Conservation (phyloP, 2,888 invertebrate species). For the Fissipunctia ypsillon region DNA sequence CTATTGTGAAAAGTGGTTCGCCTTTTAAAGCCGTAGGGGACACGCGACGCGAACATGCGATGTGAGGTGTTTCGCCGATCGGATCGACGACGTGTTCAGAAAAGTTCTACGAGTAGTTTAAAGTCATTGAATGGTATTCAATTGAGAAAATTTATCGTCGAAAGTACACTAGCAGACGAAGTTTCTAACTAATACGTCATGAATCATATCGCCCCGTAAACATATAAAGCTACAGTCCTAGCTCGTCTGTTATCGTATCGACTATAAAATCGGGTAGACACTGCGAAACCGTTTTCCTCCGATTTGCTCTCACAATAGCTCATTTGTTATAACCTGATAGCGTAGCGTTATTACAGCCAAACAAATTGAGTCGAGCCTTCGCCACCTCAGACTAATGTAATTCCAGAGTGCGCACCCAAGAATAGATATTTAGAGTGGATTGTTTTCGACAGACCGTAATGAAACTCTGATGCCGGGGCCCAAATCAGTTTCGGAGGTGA, state of each 20-base stretch:
- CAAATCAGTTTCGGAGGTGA: slow-evolving; percentile 90
- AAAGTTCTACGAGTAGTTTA: slow-evolving; percentile 64
- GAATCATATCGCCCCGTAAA: slow-evolving; percentile 56
- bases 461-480: slow-evolving; percentile 89
- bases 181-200: slow-evolving; percentile 57
- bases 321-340: slow-evolving; percentile 90
- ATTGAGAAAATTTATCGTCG: slow-evolving; percentile 59
- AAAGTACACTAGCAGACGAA: slow-evolving; percentile 37
- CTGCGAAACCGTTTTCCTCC: slow-evolving; percentile 86
- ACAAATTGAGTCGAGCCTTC: slow-evolving; percentile 91
- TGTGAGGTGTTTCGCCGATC: slow-evolving; percentile 73
- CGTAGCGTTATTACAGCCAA: slow-evolving; percentile 89
- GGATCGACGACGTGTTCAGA: slow-evolving; percentile 61
- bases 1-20: slow-evolving; percentile 79
- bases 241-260: slow-evolving; percentile 64
- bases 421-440: slow-evolving; percentile 91
- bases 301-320: slow-evolving; percentile 89
- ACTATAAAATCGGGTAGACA: slow-evolving; percentile 86
- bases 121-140: slow-evolving; percentile 63
- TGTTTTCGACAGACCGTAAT: slow-evolving; percentile 91
- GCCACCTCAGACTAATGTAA: slow-evolving; percentile 91
- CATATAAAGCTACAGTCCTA: slow-evolving; percentile 52
- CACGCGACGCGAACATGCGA: slow-evolving; percentile 79
- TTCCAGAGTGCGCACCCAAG: slow-evolving; percentile 89
- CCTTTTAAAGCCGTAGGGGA: slow-evolving; percentile 84